phyloP scores from a whole-genome alignment of 2,797 vertebrate genomes.

The Sciurus carolinensis region DNA sequence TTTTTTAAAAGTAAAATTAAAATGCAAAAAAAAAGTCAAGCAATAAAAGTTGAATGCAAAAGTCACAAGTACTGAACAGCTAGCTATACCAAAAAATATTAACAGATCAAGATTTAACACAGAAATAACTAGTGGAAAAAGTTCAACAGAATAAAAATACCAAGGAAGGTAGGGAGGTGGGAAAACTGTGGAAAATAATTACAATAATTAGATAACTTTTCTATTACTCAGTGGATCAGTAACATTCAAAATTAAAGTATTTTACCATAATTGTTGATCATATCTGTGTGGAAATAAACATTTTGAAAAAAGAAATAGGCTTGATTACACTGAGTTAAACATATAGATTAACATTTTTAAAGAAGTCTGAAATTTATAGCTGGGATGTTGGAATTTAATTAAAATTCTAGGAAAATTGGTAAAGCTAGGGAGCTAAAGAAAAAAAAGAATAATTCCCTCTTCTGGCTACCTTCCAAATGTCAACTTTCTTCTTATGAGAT shows the following conservation, averaged over 20 bases:
- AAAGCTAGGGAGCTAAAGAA: slow-evolving; percentile 41
- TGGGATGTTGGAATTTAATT: slow-evolving; percentile 55
- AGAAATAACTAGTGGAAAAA: slow-evolving; percentile 47
- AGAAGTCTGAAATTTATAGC: slow-evolving; percentile 59
- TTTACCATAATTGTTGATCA: slow-evolving; percentile 71
- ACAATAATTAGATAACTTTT: slow-evolving; percentile 70
- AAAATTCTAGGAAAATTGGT: slow-evolving; percentile 50
- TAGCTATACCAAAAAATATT: slow-evolving; percentile 24
- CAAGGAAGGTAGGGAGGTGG: neutral
- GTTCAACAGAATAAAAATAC: slow-evolving; percentile 37
- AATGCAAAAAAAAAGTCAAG: neutral
- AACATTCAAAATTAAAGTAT: slow-evolving; percentile 72
- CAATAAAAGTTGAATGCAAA: slow-evolving; percentile 46
- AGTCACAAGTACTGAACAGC: neutral
- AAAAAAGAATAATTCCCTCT: neutral
- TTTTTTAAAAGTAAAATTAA: slow-evolving; percentile 24
- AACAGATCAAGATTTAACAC: slow-evolving; percentile 3
- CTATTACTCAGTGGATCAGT: slow-evolving; percentile 53
- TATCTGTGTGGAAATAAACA: slow-evolving; percentile 64
- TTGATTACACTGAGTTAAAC: slow-evolving; percentile 60
- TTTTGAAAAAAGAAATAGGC: slow-evolving; percentile 56
- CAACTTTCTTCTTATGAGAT: neutral
- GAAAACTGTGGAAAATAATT: slow-evolving; percentile 52
- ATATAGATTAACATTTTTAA: slow-evolving; percentile 63
- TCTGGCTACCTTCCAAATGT: neutral